A percentile compares a stretch with the other conserved stretches of the same genome.
Evolutionary conservation across 2,888 invertebrate species (phyloP).

Genomic region (Spilosoma lubricipeda): DNA sequence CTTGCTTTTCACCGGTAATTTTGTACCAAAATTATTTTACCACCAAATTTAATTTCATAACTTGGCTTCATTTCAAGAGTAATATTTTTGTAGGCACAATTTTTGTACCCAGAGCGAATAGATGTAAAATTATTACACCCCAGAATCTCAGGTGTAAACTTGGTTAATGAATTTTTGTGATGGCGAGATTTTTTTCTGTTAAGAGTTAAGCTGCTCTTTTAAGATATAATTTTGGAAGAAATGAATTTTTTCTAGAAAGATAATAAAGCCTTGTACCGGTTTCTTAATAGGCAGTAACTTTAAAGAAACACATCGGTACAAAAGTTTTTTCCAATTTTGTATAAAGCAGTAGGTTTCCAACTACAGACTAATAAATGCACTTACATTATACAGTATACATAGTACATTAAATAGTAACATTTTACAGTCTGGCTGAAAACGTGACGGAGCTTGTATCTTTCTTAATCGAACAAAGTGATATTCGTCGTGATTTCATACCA

Average conservation of each 20-base stretch:
- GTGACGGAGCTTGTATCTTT: background rate
- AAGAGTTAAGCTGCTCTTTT: background rate
- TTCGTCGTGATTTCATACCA: background rate
- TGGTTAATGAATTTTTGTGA: conserved; percentile 59
- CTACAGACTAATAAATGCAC: no score
- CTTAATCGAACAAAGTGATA: background rate
- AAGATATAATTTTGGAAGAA: background rate
- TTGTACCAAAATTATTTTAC: background rate
- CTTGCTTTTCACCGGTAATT: no score
- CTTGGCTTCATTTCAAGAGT: conserved; percentile 26
- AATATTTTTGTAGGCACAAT: conserved; percentile 12
- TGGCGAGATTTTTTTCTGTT: conserved; percentile 3
- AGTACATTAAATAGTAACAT: no score
- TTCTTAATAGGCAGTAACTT: background rate
- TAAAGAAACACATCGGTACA: no score
- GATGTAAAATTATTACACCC: conserved; percentile 66
- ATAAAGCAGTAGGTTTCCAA: no score
- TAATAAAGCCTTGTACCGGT: background rate
- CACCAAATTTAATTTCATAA: background rate
- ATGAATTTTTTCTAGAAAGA: background rate
- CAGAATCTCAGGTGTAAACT: conserved; percentile 68
- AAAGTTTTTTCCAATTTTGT: background rate
- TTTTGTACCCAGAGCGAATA: conserved; percentile 54
- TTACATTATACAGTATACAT: no score
- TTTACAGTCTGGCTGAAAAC: background rate